Base-by-base conservation (phyloP, 2,797 vertebrate species). In the Gallinago stenura region DNA sequence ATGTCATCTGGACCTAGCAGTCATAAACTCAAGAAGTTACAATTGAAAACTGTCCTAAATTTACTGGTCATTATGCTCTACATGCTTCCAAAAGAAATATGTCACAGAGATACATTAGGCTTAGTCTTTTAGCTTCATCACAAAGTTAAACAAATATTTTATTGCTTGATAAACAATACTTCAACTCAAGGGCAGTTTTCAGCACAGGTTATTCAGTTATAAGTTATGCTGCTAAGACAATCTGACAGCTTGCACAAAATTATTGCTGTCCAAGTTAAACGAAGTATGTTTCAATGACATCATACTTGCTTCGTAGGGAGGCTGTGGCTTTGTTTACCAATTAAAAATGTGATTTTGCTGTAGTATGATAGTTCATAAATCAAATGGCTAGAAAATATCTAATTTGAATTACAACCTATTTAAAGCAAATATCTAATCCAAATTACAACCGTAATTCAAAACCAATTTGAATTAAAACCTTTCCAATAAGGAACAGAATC, bases 141-240 rank as follows among this genome's bases (percentile, higher is more conserved):
- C 25, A 72, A 92, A 83, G 66, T 50, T 87, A 77, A 95, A 60
- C 9, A 61, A 84, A 39, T 62, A 78, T 84, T 89, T 89, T 82
- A 35, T 66, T 84, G 39, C 39, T 51, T 60, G 25, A 68, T 78
- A 71, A 86, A 71, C 51, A 82, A 39, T 65, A 21, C 31, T 70
- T 91, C 46, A 90, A 26, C 35, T 81, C 0, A 1, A 69, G 35
- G 77, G 12, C 71, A 73, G 48, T 90, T 89, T 94, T 96, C 68
- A 89, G 61, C 41, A 43, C 54, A 87, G 50, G 26, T 66, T 68
- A 35, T 69, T 86, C 84, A 54, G 58, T 68, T 93, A 11, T 58
- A 83, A 89, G 5, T 94, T 90, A 71, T 58, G 20, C 30, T 58
- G 12, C 43, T 89, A 70, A 51, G 12, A 56, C 45, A 77, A 7